phyloP scores from a whole-genome alignment of 2,888 invertebrate species.

The Caradrina kadenii region DNA sequence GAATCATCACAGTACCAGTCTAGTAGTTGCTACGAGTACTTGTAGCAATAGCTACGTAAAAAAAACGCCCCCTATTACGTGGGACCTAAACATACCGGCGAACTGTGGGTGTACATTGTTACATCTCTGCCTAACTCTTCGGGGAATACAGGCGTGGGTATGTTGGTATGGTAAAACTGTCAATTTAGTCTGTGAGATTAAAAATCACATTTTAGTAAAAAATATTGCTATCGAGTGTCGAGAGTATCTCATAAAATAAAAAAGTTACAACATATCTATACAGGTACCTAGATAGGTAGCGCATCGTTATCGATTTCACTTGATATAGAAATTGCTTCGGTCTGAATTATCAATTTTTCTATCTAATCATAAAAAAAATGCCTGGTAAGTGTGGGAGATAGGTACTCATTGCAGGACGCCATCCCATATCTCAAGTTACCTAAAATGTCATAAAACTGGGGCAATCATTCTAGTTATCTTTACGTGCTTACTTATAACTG shows the following conservation, averaged over 20 bases:
- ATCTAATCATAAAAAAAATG: conserved; percentile 22
- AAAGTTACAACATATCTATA: neutral
- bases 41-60: too few species aligned
- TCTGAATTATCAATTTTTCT: conserved; percentile 9
- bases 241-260: neutral
- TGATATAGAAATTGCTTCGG: conserved; percentile 23
- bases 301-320: conserved; percentile 24
- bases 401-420: neutral
- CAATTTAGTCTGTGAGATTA: too few species aligned
- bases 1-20: neutral
- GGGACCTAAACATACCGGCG: too few species aligned
- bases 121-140: too few species aligned
- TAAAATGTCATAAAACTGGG: conserved; percentile 20
- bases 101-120: too few species aligned
- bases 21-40: too few species aligned
- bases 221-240: too few species aligned
- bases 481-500: neutral
- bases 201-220: too few species aligned
- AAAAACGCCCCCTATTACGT: too few species aligned
- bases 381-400: neutral
- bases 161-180: too few species aligned
- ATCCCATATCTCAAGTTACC: neutral
- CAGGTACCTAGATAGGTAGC: neutral
- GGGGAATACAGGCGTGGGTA: too few species aligned
- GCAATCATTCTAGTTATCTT: conserved; percentile 4